Evolutionary conservation across 2,888 invertebrate species (phyloP).

Genomic region (Heliothis peltigera): DNA sequence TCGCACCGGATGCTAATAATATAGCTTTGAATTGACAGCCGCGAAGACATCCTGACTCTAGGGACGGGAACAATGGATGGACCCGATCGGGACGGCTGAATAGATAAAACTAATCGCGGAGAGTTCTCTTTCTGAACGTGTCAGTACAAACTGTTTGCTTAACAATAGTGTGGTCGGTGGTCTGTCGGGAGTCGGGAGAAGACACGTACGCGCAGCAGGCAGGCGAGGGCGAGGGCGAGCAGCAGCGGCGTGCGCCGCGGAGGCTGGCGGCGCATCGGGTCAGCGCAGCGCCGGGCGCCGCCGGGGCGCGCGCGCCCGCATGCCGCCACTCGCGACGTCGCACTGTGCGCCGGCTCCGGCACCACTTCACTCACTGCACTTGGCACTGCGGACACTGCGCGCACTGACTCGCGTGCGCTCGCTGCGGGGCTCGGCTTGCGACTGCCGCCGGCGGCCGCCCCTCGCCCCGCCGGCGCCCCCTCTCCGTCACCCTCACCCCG

Average conservation of each 20-base stretch:
- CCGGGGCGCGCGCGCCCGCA: slow-evolving; percentile 74
- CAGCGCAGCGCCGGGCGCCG: slow-evolving; percentile 78
- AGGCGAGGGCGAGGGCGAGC: slow-evolving; percentile 85
- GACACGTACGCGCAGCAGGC: slow-evolving; percentile 80
- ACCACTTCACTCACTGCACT: slow-evolving; percentile 62
- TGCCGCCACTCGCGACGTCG: slow-evolving; percentile 66
- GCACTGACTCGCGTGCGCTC: slow-evolving; percentile 69
- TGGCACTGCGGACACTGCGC: slow-evolving; percentile 47
- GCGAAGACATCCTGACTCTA: slow-evolving; percentile 3
- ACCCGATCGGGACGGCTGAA: neutral
- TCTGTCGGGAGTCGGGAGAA: too few relatives aligned
- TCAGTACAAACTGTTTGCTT: neutral
- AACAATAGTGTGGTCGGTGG: too few relatives aligned
- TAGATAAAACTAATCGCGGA: neutral
- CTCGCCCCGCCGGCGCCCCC: slow-evolving; percentile 56
- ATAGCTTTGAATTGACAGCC: neutral
- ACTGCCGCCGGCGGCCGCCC: slow-evolving; percentile 75
- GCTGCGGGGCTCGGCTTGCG: slow-evolving; percentile 73
- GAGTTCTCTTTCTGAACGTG: neutral
- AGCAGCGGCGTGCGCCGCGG: slow-evolving; percentile 83
- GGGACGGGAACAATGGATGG: neutral
- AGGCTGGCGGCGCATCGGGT: slow-evolving; percentile 80
- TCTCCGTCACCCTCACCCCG: slow-evolving; percentile 52
- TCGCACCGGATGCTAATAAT: slow-evolving; percentile 17
- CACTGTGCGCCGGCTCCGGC: slow-evolving; percentile 46